Conservation (phyloP, 1,140 invertebrate genomes). For the Plectus sambesii region DNA sequence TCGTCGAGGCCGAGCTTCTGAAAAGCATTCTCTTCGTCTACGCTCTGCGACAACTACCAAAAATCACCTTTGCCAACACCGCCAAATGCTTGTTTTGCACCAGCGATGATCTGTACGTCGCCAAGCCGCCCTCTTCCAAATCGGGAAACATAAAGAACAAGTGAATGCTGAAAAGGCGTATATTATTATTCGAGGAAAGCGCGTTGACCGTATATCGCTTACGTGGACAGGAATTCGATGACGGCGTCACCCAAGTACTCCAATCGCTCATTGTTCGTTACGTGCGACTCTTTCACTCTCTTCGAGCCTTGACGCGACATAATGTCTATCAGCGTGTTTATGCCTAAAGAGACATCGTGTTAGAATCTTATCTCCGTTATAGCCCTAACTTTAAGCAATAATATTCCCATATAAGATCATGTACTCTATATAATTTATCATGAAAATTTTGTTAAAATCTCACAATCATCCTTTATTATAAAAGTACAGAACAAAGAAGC, state of each 20-base stretch:
- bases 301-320: constrained; percentile 58
- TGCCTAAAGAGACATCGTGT: too few species aligned
- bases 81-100: constrained; percentile 97
- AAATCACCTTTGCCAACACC: constrained; percentile 68
- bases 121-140: constrained; percentile 87
- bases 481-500: background rate
- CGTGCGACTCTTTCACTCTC: constrained; percentile 15
- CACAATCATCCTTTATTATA: too few species aligned
- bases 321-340: constrained; percentile 92
- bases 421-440: too few species aligned
- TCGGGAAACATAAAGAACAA: constrained; percentile 93
- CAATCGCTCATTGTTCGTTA: constrained; percentile 60
- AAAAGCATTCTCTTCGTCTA: constrained; percentile 8
- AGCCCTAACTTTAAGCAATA: too few species aligned
- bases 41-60: background rate
- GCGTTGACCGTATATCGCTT: constrained; percentile 24
- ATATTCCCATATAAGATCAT: too few species aligned
- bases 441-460: too few species aligned
- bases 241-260: constrained; percentile 97
- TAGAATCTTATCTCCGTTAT: too few species aligned
- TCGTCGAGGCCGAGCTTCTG: constrained; percentile 76
- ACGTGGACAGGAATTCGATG: constrained; percentile 75
- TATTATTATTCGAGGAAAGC: background rate
- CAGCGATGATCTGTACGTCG: constrained; percentile 85
- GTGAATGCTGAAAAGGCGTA: constrained; percentile 64